A percentile compares a stretch with the other conserved stretches of the same genome.
Evolutionary conservation across 2,797 vertebrate species (phyloP).

Genomic region (Distichodus sexfasciatus): DNA sequence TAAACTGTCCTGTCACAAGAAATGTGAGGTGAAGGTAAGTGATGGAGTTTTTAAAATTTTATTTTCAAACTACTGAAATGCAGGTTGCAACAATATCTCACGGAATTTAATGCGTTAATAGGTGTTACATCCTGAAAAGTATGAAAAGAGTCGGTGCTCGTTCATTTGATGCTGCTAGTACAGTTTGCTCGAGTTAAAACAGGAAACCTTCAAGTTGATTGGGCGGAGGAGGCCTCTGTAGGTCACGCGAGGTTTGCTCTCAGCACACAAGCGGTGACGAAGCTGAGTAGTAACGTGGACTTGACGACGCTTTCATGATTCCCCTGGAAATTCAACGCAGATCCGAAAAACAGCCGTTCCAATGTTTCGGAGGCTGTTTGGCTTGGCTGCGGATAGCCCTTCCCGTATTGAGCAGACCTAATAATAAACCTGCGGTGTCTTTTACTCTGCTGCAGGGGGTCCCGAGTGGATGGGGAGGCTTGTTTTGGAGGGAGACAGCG

Average conservation of each 20-base stretch:
- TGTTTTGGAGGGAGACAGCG: background rate
- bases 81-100: background rate
- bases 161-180: background rate
- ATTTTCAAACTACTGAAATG: background rate
- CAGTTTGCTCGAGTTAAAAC: background rate
- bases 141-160: background rate
- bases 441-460: background rate
- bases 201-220: too few species aligned
- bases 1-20: slow-evolving; percentile 75
- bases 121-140: background rate
- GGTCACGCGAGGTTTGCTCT: background rate
- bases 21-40: slow-evolving; percentile 78
- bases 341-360: background rate
- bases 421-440: slow-evolving; percentile 7
- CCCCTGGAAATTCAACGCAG: background rate
- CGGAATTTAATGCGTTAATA: background rate
- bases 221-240: too few species aligned
- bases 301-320: background rate
- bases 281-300: background rate
- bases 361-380: slow-evolving; percentile 4
- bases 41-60: background rate
- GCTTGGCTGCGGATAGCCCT: background rate
- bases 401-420: slow-evolving; percentile 2
- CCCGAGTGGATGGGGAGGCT: background rate
- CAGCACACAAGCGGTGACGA: background rate